phyloP scores from a whole-genome alignment of 2,113 vertebrate species.

The Pteropus alecto region DNA sequence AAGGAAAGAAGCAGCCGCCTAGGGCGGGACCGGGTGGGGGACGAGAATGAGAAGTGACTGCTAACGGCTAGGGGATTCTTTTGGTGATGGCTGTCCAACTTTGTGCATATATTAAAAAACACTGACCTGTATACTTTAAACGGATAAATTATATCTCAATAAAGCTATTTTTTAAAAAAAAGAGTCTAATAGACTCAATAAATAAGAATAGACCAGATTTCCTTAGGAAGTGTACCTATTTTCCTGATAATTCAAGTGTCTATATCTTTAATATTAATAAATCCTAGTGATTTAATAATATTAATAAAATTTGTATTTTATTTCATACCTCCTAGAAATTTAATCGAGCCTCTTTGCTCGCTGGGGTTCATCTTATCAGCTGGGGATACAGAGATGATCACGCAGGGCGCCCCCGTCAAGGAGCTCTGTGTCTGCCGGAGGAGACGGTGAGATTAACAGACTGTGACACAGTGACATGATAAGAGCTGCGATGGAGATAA shows the following conservation, averaged over 20 bases:
- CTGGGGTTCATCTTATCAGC: neutral
- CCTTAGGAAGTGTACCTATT: neutral
- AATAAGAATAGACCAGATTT: neutral
- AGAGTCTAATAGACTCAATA: neutral
- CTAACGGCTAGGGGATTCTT: rapidly evolving
- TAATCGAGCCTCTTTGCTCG: neutral
- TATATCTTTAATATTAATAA: neutral
- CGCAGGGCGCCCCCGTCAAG: neutral
- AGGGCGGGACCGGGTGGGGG: rapidly evolving
- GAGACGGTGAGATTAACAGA: neutral
- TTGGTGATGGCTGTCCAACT: neutral
- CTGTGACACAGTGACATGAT: neutral
- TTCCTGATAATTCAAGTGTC: neutral
- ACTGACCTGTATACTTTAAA: neutral
- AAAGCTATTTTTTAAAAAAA: neutral
- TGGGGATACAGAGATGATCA: neutral
- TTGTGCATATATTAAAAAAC: neutral
- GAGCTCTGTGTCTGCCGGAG: neutral
- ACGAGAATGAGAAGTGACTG: neutral
- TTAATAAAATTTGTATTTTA: neutral
- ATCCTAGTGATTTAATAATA: neutral
- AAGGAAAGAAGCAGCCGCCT: too few species aligned
- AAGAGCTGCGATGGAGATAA: neutral
- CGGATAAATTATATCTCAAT: neutral
- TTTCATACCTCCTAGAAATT: neutral